Evolutionary conservation across 2,888 invertebrate species (phyloP).

Genomic region (Liposcelis brunnea): DNA sequence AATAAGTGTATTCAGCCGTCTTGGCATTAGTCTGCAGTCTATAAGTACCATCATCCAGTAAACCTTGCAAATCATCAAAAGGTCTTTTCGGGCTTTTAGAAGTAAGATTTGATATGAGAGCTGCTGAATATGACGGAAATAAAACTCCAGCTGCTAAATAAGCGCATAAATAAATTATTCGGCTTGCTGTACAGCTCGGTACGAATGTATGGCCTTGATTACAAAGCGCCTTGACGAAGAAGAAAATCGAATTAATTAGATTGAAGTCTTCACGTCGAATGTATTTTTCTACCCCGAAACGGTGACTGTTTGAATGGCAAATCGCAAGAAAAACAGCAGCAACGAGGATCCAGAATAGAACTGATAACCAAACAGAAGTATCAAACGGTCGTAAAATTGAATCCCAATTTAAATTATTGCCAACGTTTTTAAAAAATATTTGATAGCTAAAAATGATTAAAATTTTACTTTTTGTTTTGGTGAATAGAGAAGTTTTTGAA

Average conservation of each 20-base stretch:
- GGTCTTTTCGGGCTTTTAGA: not conserved
- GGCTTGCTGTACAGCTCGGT: not conserved
- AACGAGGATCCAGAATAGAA: not conserved
- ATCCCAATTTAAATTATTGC: conserved; percentile 1
- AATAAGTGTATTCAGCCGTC: conserved; percentile 4
- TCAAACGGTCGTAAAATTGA: not conserved
- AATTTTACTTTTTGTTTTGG: not conserved
- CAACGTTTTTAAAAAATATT: not conserved
- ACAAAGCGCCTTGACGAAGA: not conserved
- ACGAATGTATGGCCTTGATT: not conserved
- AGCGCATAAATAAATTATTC: not conserved
- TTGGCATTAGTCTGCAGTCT: not conserved
- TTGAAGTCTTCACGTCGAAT: not conserved
- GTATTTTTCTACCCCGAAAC: not conserved
- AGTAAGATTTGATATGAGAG: not conserved
- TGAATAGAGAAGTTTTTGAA: too few relatives aligned
- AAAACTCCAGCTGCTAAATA: not conserved
- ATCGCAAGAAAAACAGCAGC: not conserved
- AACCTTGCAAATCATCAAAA: conserved; percentile 1
- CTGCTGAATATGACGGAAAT: not conserved
- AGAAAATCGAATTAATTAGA: not conserved
- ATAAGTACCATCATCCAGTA: not conserved
- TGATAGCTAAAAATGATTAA: not conserved
- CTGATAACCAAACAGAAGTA: not conserved
- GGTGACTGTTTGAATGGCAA: not conserved